Evolutionary conservation across 2,888 invertebrate species (phyloP).

Genomic region (Chalcosyrphus nemorum): DNA sequence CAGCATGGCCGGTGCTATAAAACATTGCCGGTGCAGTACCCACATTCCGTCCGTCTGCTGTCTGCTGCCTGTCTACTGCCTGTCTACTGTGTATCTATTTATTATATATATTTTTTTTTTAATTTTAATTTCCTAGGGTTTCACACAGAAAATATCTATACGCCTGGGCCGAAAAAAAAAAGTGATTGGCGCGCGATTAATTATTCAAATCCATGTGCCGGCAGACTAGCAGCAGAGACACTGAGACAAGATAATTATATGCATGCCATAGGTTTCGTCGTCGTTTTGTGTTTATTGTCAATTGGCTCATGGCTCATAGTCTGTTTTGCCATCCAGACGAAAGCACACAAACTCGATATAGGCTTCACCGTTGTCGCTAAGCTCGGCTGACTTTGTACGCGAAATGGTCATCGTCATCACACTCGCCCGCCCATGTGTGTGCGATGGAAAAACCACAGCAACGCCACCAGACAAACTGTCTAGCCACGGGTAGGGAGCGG

Average conservation of each 20-base stretch:
- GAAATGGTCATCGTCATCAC: conserved; percentile 62
- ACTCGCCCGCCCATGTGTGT: conserved; percentile 21
- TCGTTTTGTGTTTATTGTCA: conserved; percentile 60
- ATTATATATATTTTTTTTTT: conserved; percentile 1
- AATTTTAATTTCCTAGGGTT: conserved; percentile 45
- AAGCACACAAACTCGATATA: conserved; percentile 6
- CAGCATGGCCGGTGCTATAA: background rate
- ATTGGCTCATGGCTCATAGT: conserved; percentile 61
- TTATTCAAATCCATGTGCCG: conserved; percentile 81
- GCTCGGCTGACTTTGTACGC: conserved; percentile 47
- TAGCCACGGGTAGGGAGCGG: conserved; percentile 61
- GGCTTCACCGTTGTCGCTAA: conserved; percentile 30
- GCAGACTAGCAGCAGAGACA: conserved; percentile 11
- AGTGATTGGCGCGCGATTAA: conserved; percentile 77
- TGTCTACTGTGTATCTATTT: conserved; percentile 35
- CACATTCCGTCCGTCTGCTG: conserved; percentile 22
- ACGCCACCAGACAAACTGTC: conserved; percentile 72
- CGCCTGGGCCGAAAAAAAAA: conserved; percentile 46
- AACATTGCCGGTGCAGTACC: conserved; percentile 32
- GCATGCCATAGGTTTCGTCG: conserved; percentile 76
- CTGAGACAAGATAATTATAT: conserved; percentile 79
- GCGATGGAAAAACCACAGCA: conserved; percentile 59
- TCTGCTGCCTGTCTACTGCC: conserved; percentile 48
- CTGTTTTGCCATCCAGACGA: conserved; percentile 32
- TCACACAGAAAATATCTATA: conserved; percentile 11